Evolutionary conservation across 1,140 invertebrate genomes (phyloP).

Genomic region (Radopholus similis): DNA sequence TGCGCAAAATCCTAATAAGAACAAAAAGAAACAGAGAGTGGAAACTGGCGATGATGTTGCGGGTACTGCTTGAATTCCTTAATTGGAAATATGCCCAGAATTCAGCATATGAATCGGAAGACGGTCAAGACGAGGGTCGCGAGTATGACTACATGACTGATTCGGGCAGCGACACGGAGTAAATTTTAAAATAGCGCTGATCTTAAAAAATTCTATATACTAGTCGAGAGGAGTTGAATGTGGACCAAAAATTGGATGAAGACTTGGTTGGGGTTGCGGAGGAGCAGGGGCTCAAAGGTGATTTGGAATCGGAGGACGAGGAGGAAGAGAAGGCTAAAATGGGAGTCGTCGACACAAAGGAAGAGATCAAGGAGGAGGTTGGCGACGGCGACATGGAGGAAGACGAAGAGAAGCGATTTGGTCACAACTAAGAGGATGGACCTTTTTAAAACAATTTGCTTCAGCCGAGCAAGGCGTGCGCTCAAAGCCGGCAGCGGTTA

Average conservation of each 20-base stretch:
- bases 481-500: conserved; percentile 1
- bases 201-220: conserved; percentile 22
- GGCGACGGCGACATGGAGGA: neutral
- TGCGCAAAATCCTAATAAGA: conserved; percentile 4
- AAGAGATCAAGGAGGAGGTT: conserved; percentile 6
- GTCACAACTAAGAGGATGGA: neutral
- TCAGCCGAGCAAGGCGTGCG: neutral
- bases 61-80: conserved; percentile 33
- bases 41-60: conserved; percentile 57
- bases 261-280: conserved; percentile 54
- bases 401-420: neutral
- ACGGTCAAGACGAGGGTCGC: conserved; percentile 58
- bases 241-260: conserved; percentile 55
- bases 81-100: conserved; percentile 1
- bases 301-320: conserved; percentile 33
- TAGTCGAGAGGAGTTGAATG: conserved; percentile 49
- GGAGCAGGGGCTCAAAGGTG: conserved; percentile 45
- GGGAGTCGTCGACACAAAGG: too few relatives aligned
- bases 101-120: conserved; percentile 58
- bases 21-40: conserved; percentile 52
- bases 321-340: conserved; percentile 37
- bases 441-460: neutral
- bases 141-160: conserved; percentile 60
- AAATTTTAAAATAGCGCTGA: conserved; percentile 21
- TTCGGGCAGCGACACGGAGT: conserved; percentile 59